These are phyloP conservation scores for Dasysyrphus tricinctus DNA, from an alignment of 2,888 invertebrate genomes.

Conservation along the genomic window DNA sequence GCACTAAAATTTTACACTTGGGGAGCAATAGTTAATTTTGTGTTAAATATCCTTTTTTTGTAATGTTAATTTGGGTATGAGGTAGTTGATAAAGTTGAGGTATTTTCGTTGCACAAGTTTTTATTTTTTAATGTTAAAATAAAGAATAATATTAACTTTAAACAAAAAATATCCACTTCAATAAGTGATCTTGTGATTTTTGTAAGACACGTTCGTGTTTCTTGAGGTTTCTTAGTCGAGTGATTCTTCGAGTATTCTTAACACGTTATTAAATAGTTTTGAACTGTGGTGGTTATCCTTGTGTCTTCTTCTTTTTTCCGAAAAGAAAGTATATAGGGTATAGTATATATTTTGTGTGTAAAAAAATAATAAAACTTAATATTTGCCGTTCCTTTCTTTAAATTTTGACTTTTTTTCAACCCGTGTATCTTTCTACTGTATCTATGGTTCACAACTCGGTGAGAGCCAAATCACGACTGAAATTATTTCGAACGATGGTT, in stretches of 20 bases:
- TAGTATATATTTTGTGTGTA: constrained; percentile 16
- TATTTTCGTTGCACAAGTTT: constrained; percentile 67
- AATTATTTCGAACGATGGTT: constrained; percentile 79
- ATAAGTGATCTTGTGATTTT: constrained; percentile 71
- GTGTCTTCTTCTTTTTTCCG: constrained; percentile 57
- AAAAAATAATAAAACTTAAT: constrained; percentile 48
- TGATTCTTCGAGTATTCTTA: constrained; percentile 70
- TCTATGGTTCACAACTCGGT: constrained; percentile 71
- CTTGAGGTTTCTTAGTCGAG: constrained; percentile 73
- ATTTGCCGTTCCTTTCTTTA: constrained; percentile 40
- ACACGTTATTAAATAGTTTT: constrained; percentile 78
- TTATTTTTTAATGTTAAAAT: constrained; percentile 13
- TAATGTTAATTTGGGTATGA: constrained; percentile 38
- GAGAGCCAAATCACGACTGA: constrained; percentile 84
- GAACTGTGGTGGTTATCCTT: constrained; percentile 77
- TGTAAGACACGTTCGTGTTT: constrained; percentile 73
- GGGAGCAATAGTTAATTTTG: constrained; percentile 17
- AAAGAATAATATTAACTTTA: constrained; percentile 29
- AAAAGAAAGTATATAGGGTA: constrained; percentile 52
- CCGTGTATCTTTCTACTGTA: constrained; percentile 40
- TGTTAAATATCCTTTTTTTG: constrained; percentile 16
- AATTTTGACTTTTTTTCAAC: constrained; percentile 40
- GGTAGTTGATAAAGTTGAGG: constrained; percentile 63
- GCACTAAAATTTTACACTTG: constrained; percentile 66
- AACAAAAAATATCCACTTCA: constrained; percentile 19